Evolutionary conservation across 1,140 invertebrate species (phyloP), one percentile per base, ranked within the genome.

Genomic region (Caerostris darwini): DNA sequence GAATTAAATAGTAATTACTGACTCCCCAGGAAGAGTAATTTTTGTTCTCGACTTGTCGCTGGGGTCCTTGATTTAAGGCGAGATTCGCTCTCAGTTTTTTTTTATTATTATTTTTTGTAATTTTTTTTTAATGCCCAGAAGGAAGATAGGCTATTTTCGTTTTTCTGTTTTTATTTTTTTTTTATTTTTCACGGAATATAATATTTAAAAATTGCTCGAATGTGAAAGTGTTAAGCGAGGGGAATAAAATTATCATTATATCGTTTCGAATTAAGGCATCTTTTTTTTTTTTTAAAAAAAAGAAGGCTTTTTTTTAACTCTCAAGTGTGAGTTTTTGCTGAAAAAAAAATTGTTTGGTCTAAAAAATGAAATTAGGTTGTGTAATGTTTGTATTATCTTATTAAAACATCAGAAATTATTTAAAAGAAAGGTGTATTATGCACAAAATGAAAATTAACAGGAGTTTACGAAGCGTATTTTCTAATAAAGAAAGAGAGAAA

Each of bases 1-100:
- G 93, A 94, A 94, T 94, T 94, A 94, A 94, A 94, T 90, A 90
- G 93, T 90, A 94, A 94, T 94, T 94, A 94, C 93, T 64, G 81
- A 94, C 87, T 94, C 93, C 93, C 87, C 34, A 54, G 87, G 93
- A 69, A 57, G 87, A 8, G 81, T 94, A 83, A 94, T 94, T 94
- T 94, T 90, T 83, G 77, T 94, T 90, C 59, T n/a, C 5, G 19
- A 71, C 59, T 90, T 88, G 81, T 94, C 81, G 19, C 87, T 58
- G 34, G 19, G 88, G 87, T 50, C 54, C 64, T 90, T 94, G 93
- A 94, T 94, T 94, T 94, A 94, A 94, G 57, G 56, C 34, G 61
- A 56, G 64, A 88, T 94, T 93, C 57, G 88, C 34, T 34, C 34
- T 34, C 34, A 59, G 3, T 69, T 59, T 87, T 87, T 64, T 61